Conservation (phyloP, 2,113 vertebrate genomes). For the Anseranas semipalmata region DNA sequence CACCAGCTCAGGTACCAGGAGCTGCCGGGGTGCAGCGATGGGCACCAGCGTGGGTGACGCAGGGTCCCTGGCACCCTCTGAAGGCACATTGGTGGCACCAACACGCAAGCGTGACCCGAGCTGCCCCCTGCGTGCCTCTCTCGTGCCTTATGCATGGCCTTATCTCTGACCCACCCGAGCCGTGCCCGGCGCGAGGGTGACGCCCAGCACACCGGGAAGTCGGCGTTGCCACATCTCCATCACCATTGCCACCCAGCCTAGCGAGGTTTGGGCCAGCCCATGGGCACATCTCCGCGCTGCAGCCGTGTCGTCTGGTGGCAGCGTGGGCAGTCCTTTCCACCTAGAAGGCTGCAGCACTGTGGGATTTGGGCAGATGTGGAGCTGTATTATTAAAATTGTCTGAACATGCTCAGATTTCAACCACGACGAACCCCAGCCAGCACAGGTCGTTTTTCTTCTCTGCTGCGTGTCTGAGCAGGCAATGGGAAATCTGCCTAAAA, state of each 20-base stretch:
- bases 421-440: background rate
- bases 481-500: background rate
- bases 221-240: background rate
- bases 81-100: rapidly evolving
- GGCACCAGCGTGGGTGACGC: background rate
- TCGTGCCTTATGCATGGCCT: background rate
- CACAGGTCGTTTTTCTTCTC: background rate
- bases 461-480: background rate
- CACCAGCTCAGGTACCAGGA: background rate
- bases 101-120: background rate
- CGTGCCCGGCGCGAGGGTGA: too few relatives aligned
- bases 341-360: background rate
- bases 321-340: background rate
- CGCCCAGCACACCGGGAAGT: background rate
- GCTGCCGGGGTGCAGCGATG: background rate
- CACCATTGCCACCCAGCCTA: rapidly evolving
- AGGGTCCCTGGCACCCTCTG: background rate
- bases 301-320: background rate
- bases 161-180: background rate
- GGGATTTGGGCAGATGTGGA: background rate
- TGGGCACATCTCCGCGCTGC: background rate
- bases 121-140: background rate
- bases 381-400: background rate
- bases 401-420: background rate
- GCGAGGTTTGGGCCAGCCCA: background rate